phyloP scores from a whole-genome alignment of 2,888 invertebrate species.

The Selenia dentaria region DNA sequence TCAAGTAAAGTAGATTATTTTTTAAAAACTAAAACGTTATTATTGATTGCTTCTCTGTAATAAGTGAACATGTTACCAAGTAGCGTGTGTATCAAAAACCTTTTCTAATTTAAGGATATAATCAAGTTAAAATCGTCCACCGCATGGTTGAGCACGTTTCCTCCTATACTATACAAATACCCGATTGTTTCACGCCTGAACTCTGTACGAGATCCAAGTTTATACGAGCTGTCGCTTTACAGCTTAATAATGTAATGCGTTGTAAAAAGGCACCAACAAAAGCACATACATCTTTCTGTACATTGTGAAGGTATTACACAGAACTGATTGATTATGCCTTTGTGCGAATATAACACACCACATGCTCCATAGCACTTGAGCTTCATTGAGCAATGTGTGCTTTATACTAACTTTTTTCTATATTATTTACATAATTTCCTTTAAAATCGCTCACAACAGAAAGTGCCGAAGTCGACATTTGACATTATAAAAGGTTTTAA shows the following conservation, averaged over 20 bases:
- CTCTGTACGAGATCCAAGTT: constrained; percentile 23
- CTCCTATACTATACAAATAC: constrained; percentile 27
- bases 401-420: constrained; percentile 28
- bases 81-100: constrained; percentile 5
- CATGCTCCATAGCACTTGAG: constrained; percentile 58
- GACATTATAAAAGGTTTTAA: constrained; percentile 48
- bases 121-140: constrained; percentile 37
- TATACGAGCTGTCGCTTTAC: constrained; percentile 5
- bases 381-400: constrained; percentile 70
- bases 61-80: not conserved
- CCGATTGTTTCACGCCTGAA: constrained; percentile 17
- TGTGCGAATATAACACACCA: constrained; percentile 68
- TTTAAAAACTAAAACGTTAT: too few species aligned
- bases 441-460: constrained; percentile 46
- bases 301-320: constrained; percentile 36
- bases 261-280: constrained; percentile 55
- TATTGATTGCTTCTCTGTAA: too few species aligned
- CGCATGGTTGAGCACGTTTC: constrained; percentile 50
- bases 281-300: constrained; percentile 57
- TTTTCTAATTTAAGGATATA: constrained; percentile 35
- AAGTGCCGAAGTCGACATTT: constrained; percentile 48
- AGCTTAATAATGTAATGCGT: constrained; percentile 12
- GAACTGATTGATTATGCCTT: constrained; percentile 55
- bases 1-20: too few species aligned
- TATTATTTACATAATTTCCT: constrained; percentile 35